A percentile compares a stretch with the other conserved stretches of the same genome.
phyloP scores from a whole-genome alignment of 2,113 vertebrate genomes.

The Myodes glareolus region DNA sequence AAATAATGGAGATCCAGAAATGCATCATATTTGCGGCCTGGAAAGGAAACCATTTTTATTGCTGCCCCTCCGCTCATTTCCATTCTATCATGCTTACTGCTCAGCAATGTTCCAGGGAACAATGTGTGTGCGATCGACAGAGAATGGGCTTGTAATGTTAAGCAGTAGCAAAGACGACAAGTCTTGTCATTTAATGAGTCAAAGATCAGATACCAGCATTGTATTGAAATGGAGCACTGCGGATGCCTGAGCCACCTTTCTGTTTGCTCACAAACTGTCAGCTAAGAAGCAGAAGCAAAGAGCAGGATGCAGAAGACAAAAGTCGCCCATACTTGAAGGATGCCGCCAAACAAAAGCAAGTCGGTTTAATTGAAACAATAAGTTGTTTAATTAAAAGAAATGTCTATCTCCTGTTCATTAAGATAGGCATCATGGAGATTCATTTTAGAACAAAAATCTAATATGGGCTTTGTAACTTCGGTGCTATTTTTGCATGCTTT shows the following conservation, averaged over 20 bases:
- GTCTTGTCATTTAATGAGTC: constrained; percentile 76
- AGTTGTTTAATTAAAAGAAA: constrained; percentile 72
- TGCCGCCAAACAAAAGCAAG: constrained; percentile 61
- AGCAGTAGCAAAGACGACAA: constrained; percentile 76
- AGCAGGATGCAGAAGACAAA: constrained; percentile 51
- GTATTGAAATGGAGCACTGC: constrained; percentile 71
- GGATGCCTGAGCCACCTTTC: constrained; percentile 52
- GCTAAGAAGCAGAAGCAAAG: constrained; percentile 50
- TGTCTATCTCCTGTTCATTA: constrained; percentile 67
- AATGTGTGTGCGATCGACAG: constrained; percentile 38
- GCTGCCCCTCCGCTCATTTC: constrained; percentile 55
- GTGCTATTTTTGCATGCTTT: constrained; percentile 30
- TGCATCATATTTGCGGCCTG: background rate
- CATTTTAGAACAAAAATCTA: constrained; percentile 71
- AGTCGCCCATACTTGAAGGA: constrained; percentile 61
- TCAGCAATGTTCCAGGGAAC: constrained; percentile 61
- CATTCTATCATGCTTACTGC: constrained; percentile 73
- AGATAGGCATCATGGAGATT: constrained; percentile 45
- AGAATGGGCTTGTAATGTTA: constrained; percentile 76
- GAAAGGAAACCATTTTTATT: constrained; percentile 46
- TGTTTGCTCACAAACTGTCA: constrained; percentile 68
- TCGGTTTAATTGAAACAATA: constrained; percentile 69
- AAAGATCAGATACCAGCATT: constrained; percentile 72
- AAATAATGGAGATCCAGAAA: constrained; percentile 34
- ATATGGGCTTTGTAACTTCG: constrained; percentile 73